Evolutionary conservation across 2,797 vertebrate genomes (phyloP).

Genomic region (Avahi laniger): DNA sequence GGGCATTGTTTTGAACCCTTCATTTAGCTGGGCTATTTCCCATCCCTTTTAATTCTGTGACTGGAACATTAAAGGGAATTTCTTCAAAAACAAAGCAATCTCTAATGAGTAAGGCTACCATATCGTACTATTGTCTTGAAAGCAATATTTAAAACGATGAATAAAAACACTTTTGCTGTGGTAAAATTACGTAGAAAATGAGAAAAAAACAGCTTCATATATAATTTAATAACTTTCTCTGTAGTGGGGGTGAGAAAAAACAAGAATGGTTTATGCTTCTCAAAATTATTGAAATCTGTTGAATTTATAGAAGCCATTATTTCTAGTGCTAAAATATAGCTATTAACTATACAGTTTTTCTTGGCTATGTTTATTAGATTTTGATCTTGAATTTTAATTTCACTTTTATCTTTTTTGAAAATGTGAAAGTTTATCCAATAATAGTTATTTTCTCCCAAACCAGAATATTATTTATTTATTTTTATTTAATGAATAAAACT

Average conservation of each 20-base stretch:
- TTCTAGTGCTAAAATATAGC: neutral
- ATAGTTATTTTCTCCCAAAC: neutral
- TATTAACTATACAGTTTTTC: neutral
- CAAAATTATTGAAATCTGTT: constrained; percentile 43
- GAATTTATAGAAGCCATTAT: neutral
- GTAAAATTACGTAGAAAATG: neutral
- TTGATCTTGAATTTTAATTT: constrained; percentile 43
- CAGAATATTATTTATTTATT: constrained; percentile 4
- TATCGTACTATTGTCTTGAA: constrained; percentile 52
- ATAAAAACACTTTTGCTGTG: neutral
- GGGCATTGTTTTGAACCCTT: constrained; percentile 74
- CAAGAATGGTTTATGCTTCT: neutral
- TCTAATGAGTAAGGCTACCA: constrained; percentile 28
- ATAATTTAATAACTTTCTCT: constrained; percentile 51
- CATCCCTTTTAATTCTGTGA: constrained; percentile 60
- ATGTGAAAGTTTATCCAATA: neutral
- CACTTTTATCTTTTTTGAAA: neutral
- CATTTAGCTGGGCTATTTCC: constrained; percentile 69
- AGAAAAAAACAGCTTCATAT: neutral
- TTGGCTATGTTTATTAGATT: neutral
- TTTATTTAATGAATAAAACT: constrained; percentile 1
- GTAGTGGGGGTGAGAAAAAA: neutral
- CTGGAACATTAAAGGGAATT: neutral
- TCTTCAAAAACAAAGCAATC: constrained; percentile 47
- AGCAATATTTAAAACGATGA: constrained; percentile 48